Percentiles rank a stretch among this genome's conserved stretches.
Conservation (phyloP, 2,113 vertebrate species). For the Pituophis catenifer region DNA sequence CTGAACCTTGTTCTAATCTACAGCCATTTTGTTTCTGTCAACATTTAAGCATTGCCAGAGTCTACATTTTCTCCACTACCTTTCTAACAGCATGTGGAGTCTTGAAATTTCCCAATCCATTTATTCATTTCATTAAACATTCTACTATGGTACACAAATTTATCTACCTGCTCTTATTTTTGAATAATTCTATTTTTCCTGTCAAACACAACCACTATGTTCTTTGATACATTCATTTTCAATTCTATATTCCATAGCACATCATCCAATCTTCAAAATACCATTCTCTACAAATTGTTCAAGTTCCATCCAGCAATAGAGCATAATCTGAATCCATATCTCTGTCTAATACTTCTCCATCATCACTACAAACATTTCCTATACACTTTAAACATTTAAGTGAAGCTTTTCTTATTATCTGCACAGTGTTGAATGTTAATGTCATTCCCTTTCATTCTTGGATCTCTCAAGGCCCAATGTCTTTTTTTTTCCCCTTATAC, state of each 20-base stretch:
- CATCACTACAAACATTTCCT: neutral
- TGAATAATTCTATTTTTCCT: neutral
- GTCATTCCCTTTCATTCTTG: neutral
- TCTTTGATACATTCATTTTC: neutral
- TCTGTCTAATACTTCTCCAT: neutral
- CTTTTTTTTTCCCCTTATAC: rapidly evolving
- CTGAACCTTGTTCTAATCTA: neutral
- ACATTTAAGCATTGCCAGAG: neutral
- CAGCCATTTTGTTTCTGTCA: neutral
- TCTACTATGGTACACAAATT: neutral
- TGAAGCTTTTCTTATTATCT: neutral
- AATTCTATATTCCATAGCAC: neutral
- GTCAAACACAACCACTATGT: neutral
- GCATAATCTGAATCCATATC: neutral
- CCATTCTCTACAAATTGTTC: neutral
- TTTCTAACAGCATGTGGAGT: neutral
- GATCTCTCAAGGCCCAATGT: neutral
- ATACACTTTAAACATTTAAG: neutral
- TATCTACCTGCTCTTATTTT: neutral
- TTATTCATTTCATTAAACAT: neutral
- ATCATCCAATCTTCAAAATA: neutral
- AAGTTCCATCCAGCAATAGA: neutral
- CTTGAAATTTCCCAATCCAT: neutral
- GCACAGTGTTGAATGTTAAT: neutral
- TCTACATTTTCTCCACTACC: neutral